Percentiles rank a stretch among this genome's conserved stretches.
Conservation (phyloP, 2,888 invertebrate species). For the Hydroisotoma schaefferi region DNA sequence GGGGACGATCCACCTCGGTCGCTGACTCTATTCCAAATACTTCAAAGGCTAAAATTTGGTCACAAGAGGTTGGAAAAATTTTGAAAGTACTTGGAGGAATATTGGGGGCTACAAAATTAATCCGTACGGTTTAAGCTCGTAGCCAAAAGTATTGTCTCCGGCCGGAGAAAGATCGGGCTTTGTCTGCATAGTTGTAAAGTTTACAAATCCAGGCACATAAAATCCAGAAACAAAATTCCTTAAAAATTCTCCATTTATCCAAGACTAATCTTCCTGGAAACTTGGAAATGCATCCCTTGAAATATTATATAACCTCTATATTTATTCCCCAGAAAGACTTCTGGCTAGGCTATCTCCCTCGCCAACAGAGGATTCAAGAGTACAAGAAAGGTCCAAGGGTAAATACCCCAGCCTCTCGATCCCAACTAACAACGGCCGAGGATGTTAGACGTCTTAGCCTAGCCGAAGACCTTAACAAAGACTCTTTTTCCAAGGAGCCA, state of each 20-base stretch:
- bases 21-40: background rate
- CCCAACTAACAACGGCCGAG: background rate
- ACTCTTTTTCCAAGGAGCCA: background rate
- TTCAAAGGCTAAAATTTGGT: background rate
- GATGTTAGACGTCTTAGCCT: background rate
- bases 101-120: background rate
- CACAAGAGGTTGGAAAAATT: background rate
- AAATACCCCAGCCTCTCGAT: background rate
- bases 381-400: background rate
- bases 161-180: background rate
- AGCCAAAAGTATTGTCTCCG: background rate
- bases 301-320: background rate
- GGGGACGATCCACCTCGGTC: background rate
- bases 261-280: too few relatives aligned
- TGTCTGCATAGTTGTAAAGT: too few relatives aligned
- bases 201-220: background rate
- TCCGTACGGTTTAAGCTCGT: background rate
- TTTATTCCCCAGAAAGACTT: conserved; percentile 4
- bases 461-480: background rate
- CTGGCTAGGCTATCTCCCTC: conserved; percentile 10
- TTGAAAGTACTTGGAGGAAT: background rate
- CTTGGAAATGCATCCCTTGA: too few relatives aligned
- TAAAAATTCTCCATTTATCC: background rate
- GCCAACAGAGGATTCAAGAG: background rate
- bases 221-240: background rate